Evolutionary conservation across 2,797 vertebrate genomes (phyloP).

Genomic region (Thaleichthys pacificus): DNA sequence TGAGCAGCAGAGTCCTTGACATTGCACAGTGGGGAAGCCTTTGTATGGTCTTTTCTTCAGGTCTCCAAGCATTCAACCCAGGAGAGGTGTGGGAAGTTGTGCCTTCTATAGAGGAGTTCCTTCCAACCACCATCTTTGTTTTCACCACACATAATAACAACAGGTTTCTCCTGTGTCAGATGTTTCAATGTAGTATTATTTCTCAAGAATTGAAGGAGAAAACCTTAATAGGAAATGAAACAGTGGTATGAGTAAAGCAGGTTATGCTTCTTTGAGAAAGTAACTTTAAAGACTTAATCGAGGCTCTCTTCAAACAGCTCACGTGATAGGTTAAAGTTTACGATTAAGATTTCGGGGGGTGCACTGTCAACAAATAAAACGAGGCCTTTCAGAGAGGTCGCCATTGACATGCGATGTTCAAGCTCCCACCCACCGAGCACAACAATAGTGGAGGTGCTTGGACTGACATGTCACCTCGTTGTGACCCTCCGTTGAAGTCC

Average conservation of each 20-base stretch:
- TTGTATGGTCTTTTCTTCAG: background rate
- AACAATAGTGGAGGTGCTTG: conserved; percentile 28
- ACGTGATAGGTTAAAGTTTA: too few relatives aligned
- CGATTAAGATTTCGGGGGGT: background rate
- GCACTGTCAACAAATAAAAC: background rate
- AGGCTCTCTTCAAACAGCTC: too few relatives aligned
- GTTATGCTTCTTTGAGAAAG: too few relatives aligned
- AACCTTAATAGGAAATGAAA: background rate
- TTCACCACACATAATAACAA: too few relatives aligned
- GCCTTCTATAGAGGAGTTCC: too few relatives aligned
- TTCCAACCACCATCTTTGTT: too few relatives aligned
- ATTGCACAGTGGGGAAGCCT: conserved; percentile 33
- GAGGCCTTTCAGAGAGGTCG: background rate
- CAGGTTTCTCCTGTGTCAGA: too few relatives aligned
- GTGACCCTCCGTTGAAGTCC: conserved; percentile 41
- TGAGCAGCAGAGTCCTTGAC: conserved; percentile 42
- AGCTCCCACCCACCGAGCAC: background rate
- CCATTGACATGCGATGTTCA: background rate
- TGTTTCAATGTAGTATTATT: background rate
- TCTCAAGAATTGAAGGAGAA: background rate
- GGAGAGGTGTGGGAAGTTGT: background rate
- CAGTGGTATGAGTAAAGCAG: background rate
- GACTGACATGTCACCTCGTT: conserved; percentile 24
- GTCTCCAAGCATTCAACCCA: background rate
- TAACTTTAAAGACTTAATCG: too few relatives aligned